phyloP scores from a whole-genome alignment of 2,888 invertebrate species.

The Cerceris ruficornis region DNA sequence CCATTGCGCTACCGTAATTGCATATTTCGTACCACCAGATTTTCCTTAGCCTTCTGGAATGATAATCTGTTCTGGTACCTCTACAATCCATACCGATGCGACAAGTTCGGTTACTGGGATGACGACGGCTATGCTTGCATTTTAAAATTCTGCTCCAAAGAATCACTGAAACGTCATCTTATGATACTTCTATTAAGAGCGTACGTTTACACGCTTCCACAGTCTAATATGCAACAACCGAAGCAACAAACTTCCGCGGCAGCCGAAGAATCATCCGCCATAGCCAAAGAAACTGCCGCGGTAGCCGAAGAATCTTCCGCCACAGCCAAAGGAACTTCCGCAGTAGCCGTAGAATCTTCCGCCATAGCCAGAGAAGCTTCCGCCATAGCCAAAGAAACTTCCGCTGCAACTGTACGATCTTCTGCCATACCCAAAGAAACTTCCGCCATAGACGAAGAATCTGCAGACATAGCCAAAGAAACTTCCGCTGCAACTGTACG shows the following conservation, averaged over 20 bases:
- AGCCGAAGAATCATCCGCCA: neutral
- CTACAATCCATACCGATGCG: conserved; percentile 77
- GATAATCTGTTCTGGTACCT: conserved; percentile 77
- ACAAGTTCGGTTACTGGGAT: conserved; percentile 73
- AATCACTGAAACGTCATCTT: conserved; percentile 71
- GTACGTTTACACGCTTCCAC: conserved; percentile 57
- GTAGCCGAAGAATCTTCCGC: neutral
- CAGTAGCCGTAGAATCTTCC: neutral
- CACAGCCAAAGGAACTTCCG: neutral
- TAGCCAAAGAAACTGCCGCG: neutral
- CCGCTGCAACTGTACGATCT: neutral
- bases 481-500: neutral
- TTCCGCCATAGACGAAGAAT: neutral
- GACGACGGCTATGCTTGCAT: conserved; percentile 73
- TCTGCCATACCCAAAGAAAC: neutral
- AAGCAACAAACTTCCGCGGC: neutral
- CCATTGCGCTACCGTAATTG: conserved; percentile 68
- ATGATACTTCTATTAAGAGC: conserved; percentile 74
- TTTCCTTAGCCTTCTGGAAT: conserved; percentile 75
- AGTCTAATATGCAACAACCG: neutral
- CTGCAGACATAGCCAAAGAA: neutral
- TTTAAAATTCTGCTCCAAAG: conserved; percentile 71
- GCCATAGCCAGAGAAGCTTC: neutral
- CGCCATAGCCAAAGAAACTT: neutral
- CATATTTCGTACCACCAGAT: conserved; percentile 71